Evolutionary conservation across 1,140 invertebrate genomes (phyloP).

Genomic region (Bombyx mori): DNA sequence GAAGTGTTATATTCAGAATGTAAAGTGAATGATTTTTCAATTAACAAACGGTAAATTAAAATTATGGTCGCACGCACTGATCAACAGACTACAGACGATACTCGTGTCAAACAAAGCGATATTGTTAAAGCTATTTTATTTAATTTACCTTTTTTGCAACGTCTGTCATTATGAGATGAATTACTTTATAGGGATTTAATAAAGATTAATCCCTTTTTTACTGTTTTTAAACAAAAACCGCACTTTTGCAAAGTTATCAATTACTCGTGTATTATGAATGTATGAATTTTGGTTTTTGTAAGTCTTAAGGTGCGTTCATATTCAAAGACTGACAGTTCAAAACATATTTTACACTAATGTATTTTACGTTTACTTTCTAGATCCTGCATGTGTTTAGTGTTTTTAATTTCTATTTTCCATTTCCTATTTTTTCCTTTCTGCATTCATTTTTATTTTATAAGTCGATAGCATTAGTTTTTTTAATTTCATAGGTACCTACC

Average conservation of each 20-base stretch:
- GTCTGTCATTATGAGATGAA: conserved; percentile 56
- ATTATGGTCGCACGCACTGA: conserved; percentile 34
- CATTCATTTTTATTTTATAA: too few species aligned
- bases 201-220: conserved; percentile 17
- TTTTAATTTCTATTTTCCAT: too few species aligned
- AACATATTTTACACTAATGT: not conserved
- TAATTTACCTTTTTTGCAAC: conserved; percentile 60
- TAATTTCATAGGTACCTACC: too few species aligned
- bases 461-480: too few species aligned
- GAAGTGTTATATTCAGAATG: too few species aligned
- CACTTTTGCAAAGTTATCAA: conserved; percentile 21
- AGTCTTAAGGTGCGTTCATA: conserved; percentile 32
- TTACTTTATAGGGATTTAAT: conserved; percentile 19
- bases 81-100: conserved; percentile 19
- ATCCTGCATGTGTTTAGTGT: not conserved
- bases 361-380: not conserved
- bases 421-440: too few species aligned
- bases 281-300: conserved; percentile 26
- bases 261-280: conserved; percentile 42
- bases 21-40: too few species aligned
- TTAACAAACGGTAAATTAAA: too few species aligned
- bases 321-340: not conserved
- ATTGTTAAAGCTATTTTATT: conserved; percentile 21
- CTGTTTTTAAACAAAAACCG: conserved; percentile 16
- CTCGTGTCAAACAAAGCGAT: conserved; percentile 35